These are phyloP conservation scores for Mirounga angustirostris DNA, from an alignment of 2,113 vertebrate genomes.

Conservation along the genomic window DNA sequence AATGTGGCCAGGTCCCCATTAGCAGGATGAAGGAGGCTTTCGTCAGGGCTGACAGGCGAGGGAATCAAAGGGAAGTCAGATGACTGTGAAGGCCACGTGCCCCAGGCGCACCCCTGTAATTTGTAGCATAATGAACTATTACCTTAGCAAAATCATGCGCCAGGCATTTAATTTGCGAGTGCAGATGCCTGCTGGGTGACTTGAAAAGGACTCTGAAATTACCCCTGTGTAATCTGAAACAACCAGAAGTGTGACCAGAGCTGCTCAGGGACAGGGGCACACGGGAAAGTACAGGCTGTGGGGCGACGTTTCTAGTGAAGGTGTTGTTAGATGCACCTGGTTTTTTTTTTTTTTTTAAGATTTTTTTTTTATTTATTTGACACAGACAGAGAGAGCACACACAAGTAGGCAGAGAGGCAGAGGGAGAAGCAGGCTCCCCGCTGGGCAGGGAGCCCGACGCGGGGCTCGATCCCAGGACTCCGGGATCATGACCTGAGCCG, in stretches of 20 bases:
- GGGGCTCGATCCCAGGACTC: no score
- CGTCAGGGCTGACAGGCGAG: not conserved
- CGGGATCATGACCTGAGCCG: no score
- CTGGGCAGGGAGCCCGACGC: no score
- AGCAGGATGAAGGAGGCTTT: conserved; percentile 50
- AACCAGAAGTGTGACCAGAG: not conserved
- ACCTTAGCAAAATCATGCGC: conserved; percentile 64
- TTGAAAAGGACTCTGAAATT: conserved; percentile 61
- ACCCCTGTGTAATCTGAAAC: conserved; percentile 21
- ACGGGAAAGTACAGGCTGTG: accelerated
- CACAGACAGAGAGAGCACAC: no score
- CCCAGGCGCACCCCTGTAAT: conserved; percentile 68
- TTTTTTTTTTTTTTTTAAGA: no score
- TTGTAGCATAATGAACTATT: conserved; percentile 65
- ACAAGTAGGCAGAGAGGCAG: no score
- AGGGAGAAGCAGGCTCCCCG: no score
- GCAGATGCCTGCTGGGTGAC: conserved; percentile 57
- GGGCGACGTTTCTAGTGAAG: not conserved
- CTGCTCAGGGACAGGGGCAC: not conserved
- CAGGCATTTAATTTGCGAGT: conserved; percentile 66
- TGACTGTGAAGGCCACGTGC: conserved; percentile 32
- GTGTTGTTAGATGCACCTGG: accelerated
- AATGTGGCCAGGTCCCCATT: not conserved
- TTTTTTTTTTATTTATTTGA: no score
- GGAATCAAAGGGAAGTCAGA: conserved; percentile 65